Evolutionary conservation across 92 coral and sea anemone genomes (phyloP).

Genomic region (Anthopleura xanthogrammica): DNA sequence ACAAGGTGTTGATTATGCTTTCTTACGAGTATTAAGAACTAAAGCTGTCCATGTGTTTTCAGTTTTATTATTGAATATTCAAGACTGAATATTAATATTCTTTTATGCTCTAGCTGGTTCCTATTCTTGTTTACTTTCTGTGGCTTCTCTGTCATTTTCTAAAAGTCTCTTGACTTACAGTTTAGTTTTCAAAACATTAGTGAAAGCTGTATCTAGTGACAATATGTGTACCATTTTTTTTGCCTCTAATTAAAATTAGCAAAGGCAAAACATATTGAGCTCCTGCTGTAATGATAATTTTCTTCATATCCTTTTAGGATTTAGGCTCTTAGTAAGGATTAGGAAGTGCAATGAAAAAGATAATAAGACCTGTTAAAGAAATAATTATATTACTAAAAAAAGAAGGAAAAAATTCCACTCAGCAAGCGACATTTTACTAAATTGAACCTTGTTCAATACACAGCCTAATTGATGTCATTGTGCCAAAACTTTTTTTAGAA

Average conservation of each 20-base stretch:
- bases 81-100: neutral
- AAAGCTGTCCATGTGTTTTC: neutral
- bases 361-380: neutral
- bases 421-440: neutral
- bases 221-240: neutral
- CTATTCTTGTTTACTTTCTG: neutral
- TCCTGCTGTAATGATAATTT: neutral
- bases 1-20: neutral
- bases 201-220: neutral
- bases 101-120: neutral
- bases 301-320: slow-evolving; percentile 4
- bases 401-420: neutral
- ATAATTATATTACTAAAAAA: neutral
- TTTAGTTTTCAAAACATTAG: neutral
- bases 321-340: neutral
- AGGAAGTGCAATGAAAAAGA: neutral
- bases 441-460: neutral
- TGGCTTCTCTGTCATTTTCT: slow-evolving; percentile 1
- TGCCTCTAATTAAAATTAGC: neutral
- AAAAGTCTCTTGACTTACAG: neutral
- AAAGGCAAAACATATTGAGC: neutral
- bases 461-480: neutral
- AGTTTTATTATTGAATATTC: neutral
- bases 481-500: neutral
- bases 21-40: neutral